Conservation (phyloP, 2,113 vertebrate genomes). For the Takifugu bimaculatus region DNA sequence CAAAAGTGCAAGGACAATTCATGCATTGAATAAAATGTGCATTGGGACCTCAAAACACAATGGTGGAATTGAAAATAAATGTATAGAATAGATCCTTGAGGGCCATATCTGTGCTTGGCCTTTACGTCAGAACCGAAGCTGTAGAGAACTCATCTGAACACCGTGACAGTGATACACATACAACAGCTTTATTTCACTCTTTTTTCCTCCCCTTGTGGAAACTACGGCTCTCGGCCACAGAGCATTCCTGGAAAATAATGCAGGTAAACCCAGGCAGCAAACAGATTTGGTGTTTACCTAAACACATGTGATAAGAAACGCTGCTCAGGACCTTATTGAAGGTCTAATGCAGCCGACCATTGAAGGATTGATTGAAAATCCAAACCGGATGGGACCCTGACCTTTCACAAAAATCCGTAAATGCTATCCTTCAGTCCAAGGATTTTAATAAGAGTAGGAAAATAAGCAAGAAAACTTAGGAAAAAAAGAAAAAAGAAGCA, state of each 20-base stretch:
- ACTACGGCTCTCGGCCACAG: conserved; percentile 12
- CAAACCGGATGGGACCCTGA: conserved; percentile 22
- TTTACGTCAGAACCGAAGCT: not conserved
- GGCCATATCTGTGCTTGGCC: not conserved
- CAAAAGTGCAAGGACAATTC: not conserved
- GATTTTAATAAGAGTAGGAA: conserved; percentile 31
- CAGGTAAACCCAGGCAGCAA: not conserved
- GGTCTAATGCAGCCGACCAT: not conserved
- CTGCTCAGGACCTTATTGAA: conserved; percentile 19
- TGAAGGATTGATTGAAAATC: conserved; percentile 37
- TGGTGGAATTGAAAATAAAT: not conserved
- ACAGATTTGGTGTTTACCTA: not conserved
- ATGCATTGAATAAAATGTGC: not conserved
- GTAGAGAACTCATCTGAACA: too few relatives aligned
- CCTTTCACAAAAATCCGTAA: conserved; percentile 30
- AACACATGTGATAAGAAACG: conserved; percentile 16
- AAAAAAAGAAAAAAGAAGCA: not conserved
- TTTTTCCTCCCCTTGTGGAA: conserved; percentile 5
- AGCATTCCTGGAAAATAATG: too few relatives aligned
- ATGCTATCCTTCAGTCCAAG: conserved; percentile 34
- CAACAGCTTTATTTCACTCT: not conserved
- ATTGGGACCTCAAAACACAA: not conserved
- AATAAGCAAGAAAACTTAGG: conserved; percentile 17
- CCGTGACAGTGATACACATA: too few relatives aligned
- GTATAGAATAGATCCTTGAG: not conserved